phyloP scores from a whole-genome alignment of 1,140 invertebrate genomes.

The Reticulitermes speratus region DNA sequence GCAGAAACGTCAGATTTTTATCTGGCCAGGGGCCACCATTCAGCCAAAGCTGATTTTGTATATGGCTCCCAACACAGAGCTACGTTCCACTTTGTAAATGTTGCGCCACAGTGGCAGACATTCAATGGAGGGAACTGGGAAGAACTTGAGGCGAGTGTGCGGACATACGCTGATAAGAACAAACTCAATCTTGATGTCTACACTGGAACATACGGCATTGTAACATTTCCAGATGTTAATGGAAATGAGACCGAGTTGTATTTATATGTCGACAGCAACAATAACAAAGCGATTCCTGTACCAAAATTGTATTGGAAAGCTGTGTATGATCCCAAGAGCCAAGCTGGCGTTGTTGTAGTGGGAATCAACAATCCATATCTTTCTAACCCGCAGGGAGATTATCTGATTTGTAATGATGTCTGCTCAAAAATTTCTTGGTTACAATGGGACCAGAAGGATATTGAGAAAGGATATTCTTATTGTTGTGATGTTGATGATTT shows the following conservation, averaged over 20 bases:
- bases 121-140: conserved; percentile 54
- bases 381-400: conserved; percentile 19
- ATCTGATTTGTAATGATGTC: conserved; percentile 44
- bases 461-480: conserved; percentile 61
- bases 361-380: conserved; percentile 65
- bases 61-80: conserved; percentile 43
- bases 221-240: conserved; percentile 39
- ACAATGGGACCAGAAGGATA: conserved; percentile 53
- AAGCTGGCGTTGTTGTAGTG: conserved; percentile 58
- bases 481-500: conserved; percentile 63
- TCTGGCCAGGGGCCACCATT: conserved; percentile 48
- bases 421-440: conserved; percentile 54
- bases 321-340: conserved; percentile 53
- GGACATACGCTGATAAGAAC: background rate
- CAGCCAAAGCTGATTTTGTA: conserved; percentile 48
- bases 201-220: conserved; percentile 45
- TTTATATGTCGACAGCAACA: conserved; percentile 48
- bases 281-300: conserved; percentile 50
- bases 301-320: conserved; percentile 64
- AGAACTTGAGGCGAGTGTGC: conserved; percentile 38
- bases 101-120: conserved; percentile 50
- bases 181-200: conserved; percentile 34
- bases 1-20: conserved; percentile 37
- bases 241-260: conserved; percentile 49
- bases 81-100: conserved; percentile 51